Evolutionary conservation across 2,888 invertebrate genomes (phyloP), one percentile per base, ranked within the genome.

Genomic region (Xestia sexstrigata): DNA sequence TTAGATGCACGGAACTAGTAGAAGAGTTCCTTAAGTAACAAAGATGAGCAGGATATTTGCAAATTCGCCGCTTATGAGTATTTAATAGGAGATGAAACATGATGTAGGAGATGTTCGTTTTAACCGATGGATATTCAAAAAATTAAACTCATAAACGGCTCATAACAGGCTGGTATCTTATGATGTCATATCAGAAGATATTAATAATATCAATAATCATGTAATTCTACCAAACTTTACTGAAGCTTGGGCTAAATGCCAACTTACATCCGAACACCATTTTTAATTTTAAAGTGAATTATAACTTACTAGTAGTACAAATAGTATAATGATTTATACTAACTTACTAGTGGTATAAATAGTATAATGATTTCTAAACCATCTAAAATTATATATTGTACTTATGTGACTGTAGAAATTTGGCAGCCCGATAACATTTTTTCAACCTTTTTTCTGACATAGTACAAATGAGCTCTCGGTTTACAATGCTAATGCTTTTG

Each of bases 401-500:
- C n/a, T 62, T 39, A 15, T 76, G 47, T 26, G 30, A 39, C 11
- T 26, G 39, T 15, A 52, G 26, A n/a, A 15, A 66, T 39, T 11
- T 60, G 52, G 58, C 58, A 74, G 35, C 39, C 42, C 52, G 39
- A 77, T 71, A 68, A 58, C 58, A 79, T 66, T 78, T 62, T 26
- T 77, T 66, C 55, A 72, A 49, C 39, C 30, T 69, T 47, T 26
- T n/a, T 55, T 52, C 71, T 52, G 79, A 15, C 15, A 47, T 30
- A 69, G 67, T 65, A 49, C 62, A 81, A 83, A 69, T 67, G 42
- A 78, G 47, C 45, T 78, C 55, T 78, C 35, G 9, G 26, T 52
- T 76, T n/a, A 45, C 65, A 66, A 72, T 63, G 55, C 42, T 72
- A 35, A 79, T 26, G 49, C 35, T 76, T 82, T 65, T 82, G 49